A percentile compares a stretch with the other conserved stretches of the same genome.
Evolutionary conservation across 2,797 vertebrate genomes (phyloP).

Genomic region (Alauda arvensis): DNA sequence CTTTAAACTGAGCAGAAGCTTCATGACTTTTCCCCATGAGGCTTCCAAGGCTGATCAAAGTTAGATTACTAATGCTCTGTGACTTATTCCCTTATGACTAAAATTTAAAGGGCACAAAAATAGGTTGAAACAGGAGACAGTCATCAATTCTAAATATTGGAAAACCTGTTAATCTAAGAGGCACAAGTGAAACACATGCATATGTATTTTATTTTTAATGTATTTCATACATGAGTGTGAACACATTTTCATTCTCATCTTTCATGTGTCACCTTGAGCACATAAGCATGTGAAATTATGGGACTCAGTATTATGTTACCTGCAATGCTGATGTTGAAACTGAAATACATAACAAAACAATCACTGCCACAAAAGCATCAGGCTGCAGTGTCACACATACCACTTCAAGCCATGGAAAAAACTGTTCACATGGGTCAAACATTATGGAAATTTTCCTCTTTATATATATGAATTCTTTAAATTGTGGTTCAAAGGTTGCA

Average conservation of each 20-base stretch:
- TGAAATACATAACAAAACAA: not conserved
- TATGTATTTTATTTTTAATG: not conserved
- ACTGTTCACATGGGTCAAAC: not conserved
- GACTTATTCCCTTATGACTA: not conserved
- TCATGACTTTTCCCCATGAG: not conserved
- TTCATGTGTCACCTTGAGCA: not conserved
- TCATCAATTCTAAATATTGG: not conserved
- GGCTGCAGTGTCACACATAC: not conserved
- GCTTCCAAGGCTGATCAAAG: not conserved
- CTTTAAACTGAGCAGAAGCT: slow-evolving; percentile 19
- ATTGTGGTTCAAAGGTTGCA: not conserved
- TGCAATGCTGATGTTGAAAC: not conserved
- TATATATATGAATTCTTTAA: not conserved
- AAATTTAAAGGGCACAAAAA: slow-evolving; percentile 24
- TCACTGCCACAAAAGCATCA: not conserved
- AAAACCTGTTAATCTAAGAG: not conserved
- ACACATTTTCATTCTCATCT: not conserved
- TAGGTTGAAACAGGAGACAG: not conserved
- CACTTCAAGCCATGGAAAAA: not conserved
- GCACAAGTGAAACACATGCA: not conserved
- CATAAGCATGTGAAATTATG: not conserved
- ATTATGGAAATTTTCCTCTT: not conserved
- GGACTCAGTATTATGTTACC: not conserved
- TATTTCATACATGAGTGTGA: not conserved
- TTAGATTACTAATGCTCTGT: slow-evolving; percentile 10